Base-by-base conservation (phyloP, 1,140 invertebrate species). In the Chrysopa pallens region DNA sequence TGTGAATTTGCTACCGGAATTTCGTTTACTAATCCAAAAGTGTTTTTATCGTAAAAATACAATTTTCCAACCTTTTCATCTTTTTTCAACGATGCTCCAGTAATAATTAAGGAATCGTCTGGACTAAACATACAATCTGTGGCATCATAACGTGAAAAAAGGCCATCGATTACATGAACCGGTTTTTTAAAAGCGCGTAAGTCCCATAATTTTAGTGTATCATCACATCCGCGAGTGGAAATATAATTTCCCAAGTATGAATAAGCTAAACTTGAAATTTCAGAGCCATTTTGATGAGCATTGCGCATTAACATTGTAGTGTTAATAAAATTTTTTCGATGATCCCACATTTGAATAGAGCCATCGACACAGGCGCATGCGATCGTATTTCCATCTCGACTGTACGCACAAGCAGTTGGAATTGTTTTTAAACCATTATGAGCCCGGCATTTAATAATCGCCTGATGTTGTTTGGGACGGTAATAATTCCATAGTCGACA, bases 311-410 rank as follows among this genome's bases (percentile, higher is more conserved):
- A 60, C 38, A 80, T 66, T 0, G 78, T 73, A 0, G 89, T 88
- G 53, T 89, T 93, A 0, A 83, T 80, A 50, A 75, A 80, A 52
- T 73, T 80, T 55, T 78, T 81, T 35, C 92, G 73, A 39, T 90
- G 81, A 60, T 99, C 95, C 94, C 94, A 99, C 62, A 97, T 82
- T 61, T 97, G 93, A 50, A 99, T 81, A 0, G 90, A 95, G 2
- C 96, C 96, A 63, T 99, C 95, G 23, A 78, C 71, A 57, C 95
- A 98, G 0, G 81, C 94, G 42, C 84, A 85, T 0, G 85, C 85
- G 13, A 98, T 77, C 0, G 84, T 73, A 42, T 84, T 81, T 1
- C 92, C 93, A 61, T 98, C 92, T 43, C 83, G 65, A 44, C 76
- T 89, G 53, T 84, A 94, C 2, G 69, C 66, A 52, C 90, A 91